A percentile compares a stretch with the other conserved stretches of the same genome.
These are phyloP conservation scores for Synergus laeviventris DNA, from an alignment of 2,888 invertebrate genomes.

Conservation along the genomic window DNA sequence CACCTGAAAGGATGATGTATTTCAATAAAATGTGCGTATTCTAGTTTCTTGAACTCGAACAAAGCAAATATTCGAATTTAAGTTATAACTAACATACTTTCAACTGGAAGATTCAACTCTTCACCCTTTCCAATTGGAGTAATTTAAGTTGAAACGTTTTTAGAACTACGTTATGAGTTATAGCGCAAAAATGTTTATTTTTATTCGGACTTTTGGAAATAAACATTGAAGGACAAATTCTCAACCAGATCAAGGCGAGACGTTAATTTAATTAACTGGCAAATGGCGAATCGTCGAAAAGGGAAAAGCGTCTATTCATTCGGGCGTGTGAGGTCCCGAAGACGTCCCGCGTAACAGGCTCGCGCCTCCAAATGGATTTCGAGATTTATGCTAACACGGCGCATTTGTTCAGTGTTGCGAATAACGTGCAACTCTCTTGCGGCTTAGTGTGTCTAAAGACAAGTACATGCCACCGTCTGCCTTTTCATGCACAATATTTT, in stretches of 20 bases:
- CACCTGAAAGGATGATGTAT: too few species aligned
- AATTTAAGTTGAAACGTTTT: too few species aligned
- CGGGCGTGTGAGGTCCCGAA: conserved; percentile 54
- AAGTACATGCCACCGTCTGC: conserved; percentile 51
- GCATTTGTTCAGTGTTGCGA: conserved; percentile 71
- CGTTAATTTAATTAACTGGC: conserved; percentile 74
- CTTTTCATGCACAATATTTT: conserved; percentile 51
- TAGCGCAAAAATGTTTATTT: too few species aligned
- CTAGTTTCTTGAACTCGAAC: too few species aligned
- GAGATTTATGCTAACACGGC: conserved; percentile 75
- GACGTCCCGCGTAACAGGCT: conserved; percentile 70
- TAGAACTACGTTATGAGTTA: too few species aligned
- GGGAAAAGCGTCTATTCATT: conserved; percentile 53
- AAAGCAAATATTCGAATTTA: too few species aligned
- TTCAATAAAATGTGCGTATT: too few species aligned
- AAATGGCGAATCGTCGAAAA: conserved; percentile 57
- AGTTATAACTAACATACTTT: too few species aligned
- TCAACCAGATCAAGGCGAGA: conserved; percentile 65
- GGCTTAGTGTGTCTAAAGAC: conserved; percentile 57
- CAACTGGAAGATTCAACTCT: too few species aligned
- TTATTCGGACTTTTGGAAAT: conserved; percentile 48
- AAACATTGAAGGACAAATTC: conserved; percentile 68
- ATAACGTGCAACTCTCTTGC: conserved; percentile 55
- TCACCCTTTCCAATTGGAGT: too few species aligned
- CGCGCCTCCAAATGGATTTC: conserved; percentile 75